These are phyloP conservation scores for Rhabdomys pumilio DNA, from an alignment of 2,797 vertebrate genomes.

Conservation along the genomic window DNA sequence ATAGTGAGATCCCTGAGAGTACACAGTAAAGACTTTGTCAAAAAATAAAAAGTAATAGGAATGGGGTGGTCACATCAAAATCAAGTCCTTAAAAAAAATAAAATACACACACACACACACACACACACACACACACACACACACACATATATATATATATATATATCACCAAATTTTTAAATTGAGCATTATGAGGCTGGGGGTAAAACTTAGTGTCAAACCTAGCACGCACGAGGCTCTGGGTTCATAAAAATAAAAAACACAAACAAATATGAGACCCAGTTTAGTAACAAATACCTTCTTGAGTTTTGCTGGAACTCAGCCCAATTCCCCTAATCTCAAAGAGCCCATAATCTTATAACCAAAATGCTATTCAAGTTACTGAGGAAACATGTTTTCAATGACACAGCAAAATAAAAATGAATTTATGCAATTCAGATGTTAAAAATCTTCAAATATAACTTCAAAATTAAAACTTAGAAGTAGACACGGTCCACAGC, in stretches of 20 bases:
- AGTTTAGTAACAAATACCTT: neutral
- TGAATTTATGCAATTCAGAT: slow-evolving; percentile 59
- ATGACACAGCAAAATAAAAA: slow-evolving; percentile 56
- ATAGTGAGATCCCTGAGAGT: neutral
- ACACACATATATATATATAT: neutral
- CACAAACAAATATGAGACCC: neutral
- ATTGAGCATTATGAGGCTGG: neutral
- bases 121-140: too few species aligned
- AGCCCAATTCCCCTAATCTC: slow-evolving; percentile 19
- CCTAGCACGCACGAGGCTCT: neutral
- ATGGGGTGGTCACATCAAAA: too few species aligned
- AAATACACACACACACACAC: neutral
- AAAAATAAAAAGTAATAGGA: neutral
- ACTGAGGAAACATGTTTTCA: slow-evolving; percentile 35
- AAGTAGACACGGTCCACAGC: neutral
- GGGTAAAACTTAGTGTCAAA: neutral
- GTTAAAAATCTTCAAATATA: slow-evolving; percentile 54
- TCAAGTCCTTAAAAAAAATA: neutral
- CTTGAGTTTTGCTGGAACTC: neutral
- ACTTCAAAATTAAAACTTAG: slow-evolving; percentile 26
- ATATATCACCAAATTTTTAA: neutral
- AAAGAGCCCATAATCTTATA: slow-evolving; percentile 46
- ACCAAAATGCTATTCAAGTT: slow-evolving; percentile 40
- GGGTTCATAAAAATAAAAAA: neutral
- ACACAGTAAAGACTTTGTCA: too few species aligned